Percentiles rank a stretch among this genome's conserved stretches.
Evolutionary conservation across 2,113 vertebrate species (phyloP).

Genomic region (Notechis scutatus): DNA sequence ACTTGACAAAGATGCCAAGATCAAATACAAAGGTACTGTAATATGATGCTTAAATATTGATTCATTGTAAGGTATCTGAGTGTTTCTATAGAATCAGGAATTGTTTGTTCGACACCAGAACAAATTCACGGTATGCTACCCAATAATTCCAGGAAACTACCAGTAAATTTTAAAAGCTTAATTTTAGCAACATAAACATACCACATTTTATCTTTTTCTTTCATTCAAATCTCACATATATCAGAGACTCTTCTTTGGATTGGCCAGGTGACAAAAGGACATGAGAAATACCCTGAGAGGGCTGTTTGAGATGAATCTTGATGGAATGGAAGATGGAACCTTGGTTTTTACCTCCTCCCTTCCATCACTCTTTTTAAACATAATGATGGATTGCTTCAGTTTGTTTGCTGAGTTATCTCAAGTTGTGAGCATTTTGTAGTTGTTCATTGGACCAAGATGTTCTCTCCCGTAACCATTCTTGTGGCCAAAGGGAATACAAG

Average conservation of each 20-base stretch:
- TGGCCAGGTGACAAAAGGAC: neutral
- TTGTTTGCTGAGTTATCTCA: neutral
- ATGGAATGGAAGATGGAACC: neutral
- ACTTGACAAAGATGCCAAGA: slow-evolving; percentile 42
- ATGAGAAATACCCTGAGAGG: neutral
- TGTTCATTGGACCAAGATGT: neutral
- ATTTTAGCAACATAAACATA: neutral
- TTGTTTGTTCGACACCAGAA: neutral
- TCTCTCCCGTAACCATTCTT: neutral
- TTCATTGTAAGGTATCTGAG: slow-evolving; percentile 22
- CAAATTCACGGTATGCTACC: neutral
- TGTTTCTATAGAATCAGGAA: neutral
- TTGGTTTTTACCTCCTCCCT: neutral
- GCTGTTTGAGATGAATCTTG: neutral
- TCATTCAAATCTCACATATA: neutral
- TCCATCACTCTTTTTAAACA: neutral
- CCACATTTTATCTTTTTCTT: neutral
- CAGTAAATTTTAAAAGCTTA: neutral
- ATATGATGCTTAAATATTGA: neutral
- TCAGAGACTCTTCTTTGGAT: neutral
- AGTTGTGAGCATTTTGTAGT: neutral
- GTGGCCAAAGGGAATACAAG: neutral
- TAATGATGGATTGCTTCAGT: neutral
- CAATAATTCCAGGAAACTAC: neutral
- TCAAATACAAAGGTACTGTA: slow-evolving; percentile 47